These are phyloP conservation scores for Hirudinaria manillensis DNA, from an alignment of 2,888 invertebrate genomes.

Conservation along the genomic window DNA sequence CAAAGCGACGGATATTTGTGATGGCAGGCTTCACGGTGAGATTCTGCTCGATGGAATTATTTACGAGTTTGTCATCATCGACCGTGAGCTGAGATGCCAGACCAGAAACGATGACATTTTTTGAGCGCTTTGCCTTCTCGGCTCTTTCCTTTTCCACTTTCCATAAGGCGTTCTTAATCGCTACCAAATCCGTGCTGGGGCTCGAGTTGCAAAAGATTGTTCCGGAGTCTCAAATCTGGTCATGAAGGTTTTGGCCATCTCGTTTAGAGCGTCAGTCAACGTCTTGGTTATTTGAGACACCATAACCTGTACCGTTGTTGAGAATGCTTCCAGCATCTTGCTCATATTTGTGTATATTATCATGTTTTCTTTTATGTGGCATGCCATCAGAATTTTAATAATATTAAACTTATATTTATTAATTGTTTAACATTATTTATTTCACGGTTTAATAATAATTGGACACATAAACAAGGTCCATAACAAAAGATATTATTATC, in stretches of 20 bases:
- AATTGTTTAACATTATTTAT: no score
- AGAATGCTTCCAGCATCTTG: not conserved
- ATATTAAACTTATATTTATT: no score
- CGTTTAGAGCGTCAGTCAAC: not conserved
- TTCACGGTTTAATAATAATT: no score
- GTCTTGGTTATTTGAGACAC: not conserved
- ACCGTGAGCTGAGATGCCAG: not conserved
- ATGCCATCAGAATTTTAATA: no score
- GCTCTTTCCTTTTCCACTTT: not conserved
- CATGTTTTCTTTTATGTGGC: no score
- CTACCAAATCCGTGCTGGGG: not conserved
- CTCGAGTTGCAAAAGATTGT: not conserved
- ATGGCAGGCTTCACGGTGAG: no score
- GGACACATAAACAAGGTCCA: no score
- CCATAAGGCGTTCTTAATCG: not conserved
- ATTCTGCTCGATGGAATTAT: not conserved
- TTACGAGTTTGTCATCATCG: not conserved
- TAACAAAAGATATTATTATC: no score
- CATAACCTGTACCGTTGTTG: not conserved
- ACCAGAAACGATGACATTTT: conserved; percentile 2
- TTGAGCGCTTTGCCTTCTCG: not conserved
- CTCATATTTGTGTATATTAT: no score
- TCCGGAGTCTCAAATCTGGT: not conserved
- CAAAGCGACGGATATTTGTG: no score
- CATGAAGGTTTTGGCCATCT: not conserved